Base-by-base conservation (phyloP, 2,113 vertebrate genomes). In the Taxidea taxus region DNA sequence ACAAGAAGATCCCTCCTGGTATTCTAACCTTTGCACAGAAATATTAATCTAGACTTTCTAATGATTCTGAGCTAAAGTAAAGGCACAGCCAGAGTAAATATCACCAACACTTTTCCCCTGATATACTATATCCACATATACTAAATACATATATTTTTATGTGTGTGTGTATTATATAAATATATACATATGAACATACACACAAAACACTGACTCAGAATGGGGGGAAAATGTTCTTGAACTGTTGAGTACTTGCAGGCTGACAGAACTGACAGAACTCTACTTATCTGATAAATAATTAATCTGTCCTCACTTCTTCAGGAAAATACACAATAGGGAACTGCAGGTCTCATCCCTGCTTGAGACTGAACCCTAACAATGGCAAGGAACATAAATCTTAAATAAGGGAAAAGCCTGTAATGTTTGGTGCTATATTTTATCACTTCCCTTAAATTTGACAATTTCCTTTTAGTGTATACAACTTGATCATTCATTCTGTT, bases 241-340 rank as follows among this genome's bases (percentile, higher is more conserved):
- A 95, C 54, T 88, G 11, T 20, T 72, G 15, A 96, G 13, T 72
- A 60, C 18, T 44, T 34, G 37, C 47, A 82, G 23, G 54, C 62
- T 93, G 62, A 42, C 64, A n/a, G 42, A 94, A 95, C 13, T 39
- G 27, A 93, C 39, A 94, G 37, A 90, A 92, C 34, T 49, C 77
- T 42, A 62, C 18, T 86, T 88, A 88, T 14, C 7, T 74, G 51
- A 75, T 78, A 97, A 87, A 90, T 96, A 92, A 96, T 78, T 89
- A n/a, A 97, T 60, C 20, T 42, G 4, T 31, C 31, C 37, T 92
- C 42, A 25, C 68, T 89, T 96, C 12, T 56, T 75, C 0, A 15
- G 42, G 91, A 91, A 97, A 98, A 97, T 1, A 97, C 27, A 60
- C 11, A 96, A 42, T 0, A 58, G 51, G 13, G 39, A 91, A 86